Percentiles rank a stretch among this genome's conserved stretches.
Conservation (phyloP, 2,797 vertebrate genomes). For the Eutrigla gurnardus region DNA sequence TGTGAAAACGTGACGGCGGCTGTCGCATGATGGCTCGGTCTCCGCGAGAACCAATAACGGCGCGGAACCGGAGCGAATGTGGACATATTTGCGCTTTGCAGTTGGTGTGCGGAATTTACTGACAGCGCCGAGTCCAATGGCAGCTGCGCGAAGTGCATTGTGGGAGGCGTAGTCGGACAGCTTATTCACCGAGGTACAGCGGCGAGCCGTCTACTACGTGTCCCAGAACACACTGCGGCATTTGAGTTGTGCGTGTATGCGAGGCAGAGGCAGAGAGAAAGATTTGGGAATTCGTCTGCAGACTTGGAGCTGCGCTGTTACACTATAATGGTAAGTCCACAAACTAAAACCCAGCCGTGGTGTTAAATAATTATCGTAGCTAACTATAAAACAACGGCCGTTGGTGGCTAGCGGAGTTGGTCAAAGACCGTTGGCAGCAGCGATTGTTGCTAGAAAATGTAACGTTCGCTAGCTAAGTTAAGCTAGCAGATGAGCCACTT, state of each 20-base stretch:
- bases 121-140: conserved; percentile 52
- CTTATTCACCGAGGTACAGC: rapidly evolving
- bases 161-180: conserved; percentile 60
- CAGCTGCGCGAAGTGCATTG: neutral
- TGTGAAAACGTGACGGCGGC: conserved; percentile 45
- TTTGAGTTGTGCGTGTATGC: conserved; percentile 36
- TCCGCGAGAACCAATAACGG: conserved; percentile 55
- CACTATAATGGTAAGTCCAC: conserved; percentile 73
- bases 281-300: conserved; percentile 76
- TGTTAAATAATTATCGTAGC: neutral
- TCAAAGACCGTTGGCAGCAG: conserved; percentile 11
- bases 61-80: neutral
- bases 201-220: conserved; percentile 54
- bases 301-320: conserved; percentile 66
- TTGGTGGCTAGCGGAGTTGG: neutral
- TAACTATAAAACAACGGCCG: rapidly evolving
- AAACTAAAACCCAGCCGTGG: neutral
- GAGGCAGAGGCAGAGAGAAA: conserved; percentile 47
- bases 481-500: conserved; percentile 72
- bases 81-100: conserved; percentile 24
- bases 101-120: conserved; percentile 58
- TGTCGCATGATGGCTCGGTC: conserved; percentile 63
- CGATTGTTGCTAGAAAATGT: conserved; percentile 48
- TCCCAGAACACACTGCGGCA: conserved; percentile 69
- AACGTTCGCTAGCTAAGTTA: conserved; percentile 74